Evolutionary conservation across 2,797 vertebrate genomes (phyloP).

Genomic region (Smutsia temminckii): DNA sequence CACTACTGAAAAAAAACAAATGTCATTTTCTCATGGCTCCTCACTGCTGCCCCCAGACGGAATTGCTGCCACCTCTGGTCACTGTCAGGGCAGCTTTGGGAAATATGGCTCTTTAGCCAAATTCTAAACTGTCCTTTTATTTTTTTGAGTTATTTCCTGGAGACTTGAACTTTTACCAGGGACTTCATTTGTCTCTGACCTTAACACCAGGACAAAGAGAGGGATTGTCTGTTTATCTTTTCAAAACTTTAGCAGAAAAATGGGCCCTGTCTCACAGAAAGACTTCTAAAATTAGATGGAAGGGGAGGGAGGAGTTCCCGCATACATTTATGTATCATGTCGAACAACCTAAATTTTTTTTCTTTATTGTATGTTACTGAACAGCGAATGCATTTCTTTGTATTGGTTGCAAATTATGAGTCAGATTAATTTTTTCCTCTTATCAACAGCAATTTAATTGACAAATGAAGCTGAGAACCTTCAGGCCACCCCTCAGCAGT

Average conservation of each 20-base stretch:
- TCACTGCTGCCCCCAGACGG: too few relatives aligned
- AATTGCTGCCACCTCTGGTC: neutral
- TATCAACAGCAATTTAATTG: neutral
- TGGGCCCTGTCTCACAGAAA: neutral
- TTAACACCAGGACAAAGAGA: neutral
- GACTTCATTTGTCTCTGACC: neutral
- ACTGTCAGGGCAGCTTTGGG: neutral
- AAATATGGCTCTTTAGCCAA: neutral
- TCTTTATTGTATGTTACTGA: neutral
- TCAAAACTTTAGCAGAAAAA: neutral
- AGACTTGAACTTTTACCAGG: neutral
- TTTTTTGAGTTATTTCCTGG: neutral
- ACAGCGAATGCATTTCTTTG: neutral
- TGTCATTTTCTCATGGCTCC: neutral
- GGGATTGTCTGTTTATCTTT: neutral
- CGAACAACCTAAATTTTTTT: neutral
- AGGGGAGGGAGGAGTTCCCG: neutral
- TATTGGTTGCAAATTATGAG: neutral
- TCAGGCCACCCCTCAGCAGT: neutral
- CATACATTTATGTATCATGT: neutral
- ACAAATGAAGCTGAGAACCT: neutral
- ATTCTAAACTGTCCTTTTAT: neutral
- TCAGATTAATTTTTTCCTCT: neutral
- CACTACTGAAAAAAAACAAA: neutral
- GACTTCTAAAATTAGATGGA: neutral